Percentiles rank a stretch among this genome's conserved stretches.
Conservation (phyloP, 1,140 invertebrate genomes). For the Lepidurus packardi region DNA sequence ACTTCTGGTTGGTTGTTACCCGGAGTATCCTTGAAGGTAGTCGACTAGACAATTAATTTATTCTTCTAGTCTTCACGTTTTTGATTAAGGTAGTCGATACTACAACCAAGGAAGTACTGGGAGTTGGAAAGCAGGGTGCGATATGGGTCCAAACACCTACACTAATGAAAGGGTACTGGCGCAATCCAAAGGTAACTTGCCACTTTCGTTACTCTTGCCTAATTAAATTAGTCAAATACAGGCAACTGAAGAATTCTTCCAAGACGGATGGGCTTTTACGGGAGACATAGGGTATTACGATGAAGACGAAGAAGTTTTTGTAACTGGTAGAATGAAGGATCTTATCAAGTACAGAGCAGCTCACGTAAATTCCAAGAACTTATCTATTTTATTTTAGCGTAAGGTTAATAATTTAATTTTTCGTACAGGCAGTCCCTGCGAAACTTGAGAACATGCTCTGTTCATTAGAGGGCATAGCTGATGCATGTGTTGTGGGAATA, state of each 20-base stretch:
- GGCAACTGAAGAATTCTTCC: conserved; percentile 44
- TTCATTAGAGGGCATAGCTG: conserved; percentile 44
- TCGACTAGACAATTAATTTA: background rate
- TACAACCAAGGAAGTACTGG: background rate
- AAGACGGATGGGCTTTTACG: conserved; percentile 48
- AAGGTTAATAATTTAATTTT: too few species aligned
- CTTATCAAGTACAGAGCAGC: conserved; percentile 33
- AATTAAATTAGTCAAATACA: conserved; percentile 39
- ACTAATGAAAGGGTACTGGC: background rate
- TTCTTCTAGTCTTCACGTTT: background rate
- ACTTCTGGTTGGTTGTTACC: background rate
- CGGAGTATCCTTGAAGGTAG: background rate
- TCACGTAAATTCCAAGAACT: conserved; percentile 7
- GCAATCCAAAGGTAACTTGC: background rate
- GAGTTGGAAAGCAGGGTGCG: background rate
- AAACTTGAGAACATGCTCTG: conserved; percentile 42
- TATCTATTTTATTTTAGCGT: background rate
- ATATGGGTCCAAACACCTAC: conserved; percentile 2
- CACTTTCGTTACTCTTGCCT: background rate
- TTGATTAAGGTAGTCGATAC: background rate
- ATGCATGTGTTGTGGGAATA: conserved; percentile 48
- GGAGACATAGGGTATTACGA: conserved; percentile 46
- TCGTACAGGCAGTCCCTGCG: conserved; percentile 37
- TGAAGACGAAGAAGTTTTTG: conserved; percentile 36
- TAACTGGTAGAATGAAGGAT: conserved; percentile 39